Evolutionary conservation across 2,113 vertebrate genomes (phyloP), one percentile per base, ranked within the genome.

Genomic region (Planiliza haematocheilus): DNA sequence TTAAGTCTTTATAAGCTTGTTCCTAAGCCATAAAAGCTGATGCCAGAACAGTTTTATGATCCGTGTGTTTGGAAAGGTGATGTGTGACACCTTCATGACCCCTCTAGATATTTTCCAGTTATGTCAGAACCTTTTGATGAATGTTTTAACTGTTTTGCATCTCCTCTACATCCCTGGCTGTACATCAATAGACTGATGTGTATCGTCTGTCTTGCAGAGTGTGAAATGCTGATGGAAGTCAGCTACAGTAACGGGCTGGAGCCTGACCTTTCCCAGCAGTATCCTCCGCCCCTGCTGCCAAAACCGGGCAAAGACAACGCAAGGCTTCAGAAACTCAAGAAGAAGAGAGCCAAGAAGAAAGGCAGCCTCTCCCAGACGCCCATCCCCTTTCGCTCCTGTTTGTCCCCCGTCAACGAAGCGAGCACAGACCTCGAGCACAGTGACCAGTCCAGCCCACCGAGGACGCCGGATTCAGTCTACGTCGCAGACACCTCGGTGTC

Each of bases 381-480:
- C 0, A 81, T 92, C 45, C 91, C 92, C 14, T 97, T 97, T 83
- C 95, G 95, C 11, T 84, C 94, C 60, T 96, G 93, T 48, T 91
- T 99, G 48, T 99, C 97, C 0, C 97, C 97, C 0, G 97, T 98
- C 51, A 97, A 94, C 0, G 97, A 99, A 85, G 96, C 94, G 9
- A 96, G 95, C 83, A 84, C 95, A 0, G 96, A 98, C 69, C 88
- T 94, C 0, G 97, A 98, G 51, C 63, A 82, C 55, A 91, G 89
- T 4, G 94, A 95, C 20, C 74, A 56, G 1, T 5, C 87, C 39
- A 86, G 88, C 36, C 86, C 90, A 1, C 88, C 88, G 0, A 90
- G 85, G 75, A 56, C 86, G 13, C 86, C 90, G 0, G 86, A 94
- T 24, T 57, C 71, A 1, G 2, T 74, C 7, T 64, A 67, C 3